These are phyloP conservation scores for Amphipyra tragopoginis DNA, from an alignment of 2,888 invertebrate genomes.

Conservation along the genomic window DNA sequence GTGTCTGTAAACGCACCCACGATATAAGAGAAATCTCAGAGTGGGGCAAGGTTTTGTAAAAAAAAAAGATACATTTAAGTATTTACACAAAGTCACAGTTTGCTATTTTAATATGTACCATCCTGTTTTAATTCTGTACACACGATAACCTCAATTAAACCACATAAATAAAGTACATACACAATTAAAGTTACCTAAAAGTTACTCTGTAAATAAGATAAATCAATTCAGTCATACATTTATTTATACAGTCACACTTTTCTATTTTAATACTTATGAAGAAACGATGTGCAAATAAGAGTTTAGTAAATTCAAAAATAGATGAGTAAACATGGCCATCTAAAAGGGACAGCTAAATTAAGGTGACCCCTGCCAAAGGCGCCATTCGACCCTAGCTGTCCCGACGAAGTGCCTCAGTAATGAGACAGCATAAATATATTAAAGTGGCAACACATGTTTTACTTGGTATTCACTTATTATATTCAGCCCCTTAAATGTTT, in stretches of 20 bases:
- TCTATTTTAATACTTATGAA: neutral
- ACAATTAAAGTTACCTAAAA: neutral
- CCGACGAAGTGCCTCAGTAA: conserved; percentile 39
- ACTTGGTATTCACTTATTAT: conserved; percentile 41
- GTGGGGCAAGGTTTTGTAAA: too few species aligned
- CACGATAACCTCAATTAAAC: too few species aligned
- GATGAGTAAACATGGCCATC: conserved; percentile 48
- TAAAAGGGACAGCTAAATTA: conserved; percentile 57
- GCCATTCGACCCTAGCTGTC: conserved; percentile 37
- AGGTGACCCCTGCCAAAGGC: conserved; percentile 51
- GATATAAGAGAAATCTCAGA: too few species aligned
- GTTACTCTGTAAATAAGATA: neutral
- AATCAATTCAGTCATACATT: neutral
- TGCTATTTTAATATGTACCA: too few species aligned
- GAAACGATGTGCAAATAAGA: conserved; percentile 31
- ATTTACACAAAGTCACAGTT: too few species aligned
- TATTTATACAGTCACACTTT: conserved; percentile 4
- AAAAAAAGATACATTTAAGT: too few species aligned
- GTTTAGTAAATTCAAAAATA: conserved; percentile 46
- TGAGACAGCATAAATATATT: conserved; percentile 46
- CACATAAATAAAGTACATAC: too few species aligned
- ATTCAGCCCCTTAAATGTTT: conserved; percentile 15
- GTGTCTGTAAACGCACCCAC: too few species aligned
- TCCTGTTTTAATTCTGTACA: too few species aligned
- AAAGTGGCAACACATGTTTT: conserved; percentile 44